Conservation (phyloP, 2,888 invertebrate genomes). For the Aproaerema taeniolella region DNA sequence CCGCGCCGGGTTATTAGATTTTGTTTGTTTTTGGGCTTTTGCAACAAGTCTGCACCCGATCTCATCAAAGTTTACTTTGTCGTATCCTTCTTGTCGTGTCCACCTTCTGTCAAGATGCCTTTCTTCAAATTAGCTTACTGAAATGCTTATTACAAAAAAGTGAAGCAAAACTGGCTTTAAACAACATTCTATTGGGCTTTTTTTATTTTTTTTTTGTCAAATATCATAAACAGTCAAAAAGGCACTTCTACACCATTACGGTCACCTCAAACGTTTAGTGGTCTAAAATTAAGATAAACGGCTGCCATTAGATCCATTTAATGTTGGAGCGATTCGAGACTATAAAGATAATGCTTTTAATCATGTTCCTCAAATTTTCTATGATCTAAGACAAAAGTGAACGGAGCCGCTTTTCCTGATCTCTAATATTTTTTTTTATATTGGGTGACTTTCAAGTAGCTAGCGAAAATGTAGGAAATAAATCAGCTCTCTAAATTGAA, state of each 20-base stretch:
- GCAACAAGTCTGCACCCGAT: too few relatives aligned
- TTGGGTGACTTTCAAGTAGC: not conserved
- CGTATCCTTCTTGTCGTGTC: too few relatives aligned
- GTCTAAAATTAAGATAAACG: conserved; percentile 71
- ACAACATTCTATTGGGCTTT: too few relatives aligned
- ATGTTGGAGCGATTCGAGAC: conserved; percentile 58
- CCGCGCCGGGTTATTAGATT: conserved; percentile 52
- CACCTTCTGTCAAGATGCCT: too few relatives aligned
- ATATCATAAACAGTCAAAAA: conserved; percentile 23
- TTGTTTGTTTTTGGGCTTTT: conserved; percentile 65
- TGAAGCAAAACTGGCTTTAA: too few relatives aligned
- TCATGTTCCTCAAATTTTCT: conserved; percentile 47
- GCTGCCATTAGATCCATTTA: conserved; percentile 67
- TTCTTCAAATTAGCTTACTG: too few relatives aligned
- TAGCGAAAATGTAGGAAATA: not conserved
- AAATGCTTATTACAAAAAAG: too few relatives aligned
- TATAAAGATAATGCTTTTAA: conserved; percentile 73
- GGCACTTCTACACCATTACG: conserved; percentile 33
- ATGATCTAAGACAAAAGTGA: conserved; percentile 32
- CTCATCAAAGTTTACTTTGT: too few relatives aligned
- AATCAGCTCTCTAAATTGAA: not conserved
- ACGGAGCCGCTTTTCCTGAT: conserved; percentile 15
- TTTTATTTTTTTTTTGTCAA: not conserved
- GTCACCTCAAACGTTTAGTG: conserved; percentile 67
- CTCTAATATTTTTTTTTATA: not conserved